phyloP scores from a whole-genome alignment of 2,888 invertebrate species.

The Drosophila picticornis region DNA sequence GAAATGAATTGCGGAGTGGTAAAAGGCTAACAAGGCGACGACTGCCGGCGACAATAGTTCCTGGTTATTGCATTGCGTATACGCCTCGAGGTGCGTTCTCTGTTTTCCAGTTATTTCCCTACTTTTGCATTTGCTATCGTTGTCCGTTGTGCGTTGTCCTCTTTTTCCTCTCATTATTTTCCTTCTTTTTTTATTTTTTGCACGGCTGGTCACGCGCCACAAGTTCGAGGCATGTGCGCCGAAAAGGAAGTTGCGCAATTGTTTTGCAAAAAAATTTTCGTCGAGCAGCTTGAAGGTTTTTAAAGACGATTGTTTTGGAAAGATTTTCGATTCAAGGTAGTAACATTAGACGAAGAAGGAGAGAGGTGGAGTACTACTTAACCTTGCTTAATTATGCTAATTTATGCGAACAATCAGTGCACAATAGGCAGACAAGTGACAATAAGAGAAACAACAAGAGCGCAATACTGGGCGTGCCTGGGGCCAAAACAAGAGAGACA shows the following conservation, averaged over 20 bases:
- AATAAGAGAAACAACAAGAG: conserved; percentile 43
- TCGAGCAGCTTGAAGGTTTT: conserved; percentile 9
- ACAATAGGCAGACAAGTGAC: conserved; percentile 78
- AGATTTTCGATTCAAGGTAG: conserved; percentile 16
- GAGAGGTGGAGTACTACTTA: conserved; percentile 24
- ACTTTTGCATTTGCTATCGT: conserved; percentile 62
- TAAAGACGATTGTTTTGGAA: conserved; percentile 37
- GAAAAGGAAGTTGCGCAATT: conserved; percentile 53
- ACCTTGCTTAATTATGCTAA: conserved; percentile 77
- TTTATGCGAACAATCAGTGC: conserved; percentile 78
- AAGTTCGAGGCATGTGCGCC: conserved; percentile 42
- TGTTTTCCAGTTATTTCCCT: conserved; percentile 53
- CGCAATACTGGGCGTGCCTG: conserved; percentile 56
- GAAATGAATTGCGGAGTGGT: conserved; percentile 65
- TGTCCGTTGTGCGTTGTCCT: conserved; percentile 11
- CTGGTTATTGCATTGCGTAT: conserved; percentile 66
- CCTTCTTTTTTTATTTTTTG: conserved; percentile 13
- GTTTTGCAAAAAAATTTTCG: conserved; percentile 42
- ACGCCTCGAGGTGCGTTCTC: conserved; percentile 54
- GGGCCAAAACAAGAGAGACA: conserved; percentile 54
- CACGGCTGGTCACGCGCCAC: conserved; percentile 68
- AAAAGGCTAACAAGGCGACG: conserved; percentile 76
- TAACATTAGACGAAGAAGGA: background rate
- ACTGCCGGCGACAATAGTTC: conserved; percentile 47
- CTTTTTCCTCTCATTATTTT: conserved; percentile 8